Evolutionary conservation across 2,797 vertebrate genomes (phyloP), one percentile per base, ranked within the genome.

Genomic region (Netta rufina): DNA sequence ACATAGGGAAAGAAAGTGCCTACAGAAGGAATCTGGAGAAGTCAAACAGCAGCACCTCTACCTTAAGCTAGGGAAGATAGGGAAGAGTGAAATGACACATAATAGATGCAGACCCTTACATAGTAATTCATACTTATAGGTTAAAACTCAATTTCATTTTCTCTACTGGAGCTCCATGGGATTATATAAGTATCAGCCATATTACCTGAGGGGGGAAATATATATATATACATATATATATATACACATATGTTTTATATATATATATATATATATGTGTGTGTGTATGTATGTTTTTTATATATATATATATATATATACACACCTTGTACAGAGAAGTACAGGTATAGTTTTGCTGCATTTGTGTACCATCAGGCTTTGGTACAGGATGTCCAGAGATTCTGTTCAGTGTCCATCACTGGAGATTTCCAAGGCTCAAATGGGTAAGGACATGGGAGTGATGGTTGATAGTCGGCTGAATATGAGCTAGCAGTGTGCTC

Each of bases 81-180:
- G 11, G 17, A 54, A 12, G 24, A 82, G 9, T 64, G 28, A 82
- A 89, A 45, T 65, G 5, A 13, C 7, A 33, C 1, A 13, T 66
- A 79, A 67, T 1, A 79, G 30, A 47, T 24, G 12, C 15, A 83
- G n/a, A 70, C 25, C 0, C 0, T 22, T 47, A 70, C 8, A 57
- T n/a, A 9, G 17, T 28, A 71, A 49, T 76, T 94, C 19, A 84
- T 78, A 89, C 41, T 78, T 88, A 16, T 38, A n/a, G 1, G 10
- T 82, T 89, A 78, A 90, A 92, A 92, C 54, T 25, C 51, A 69
- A 5, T 36, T 41, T 84, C 57, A 32, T 3, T 7, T 28, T 78
- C 43, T 74, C 38, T 78, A 45, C 4, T 66, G 62, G 36, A 83
- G 18, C 6, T 70, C 25, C n/a, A 14, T 47, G 32, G 2, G 15